phyloP scores from a whole-genome alignment of 2,888 invertebrate species.

The Limnephilus lunatus region DNA sequence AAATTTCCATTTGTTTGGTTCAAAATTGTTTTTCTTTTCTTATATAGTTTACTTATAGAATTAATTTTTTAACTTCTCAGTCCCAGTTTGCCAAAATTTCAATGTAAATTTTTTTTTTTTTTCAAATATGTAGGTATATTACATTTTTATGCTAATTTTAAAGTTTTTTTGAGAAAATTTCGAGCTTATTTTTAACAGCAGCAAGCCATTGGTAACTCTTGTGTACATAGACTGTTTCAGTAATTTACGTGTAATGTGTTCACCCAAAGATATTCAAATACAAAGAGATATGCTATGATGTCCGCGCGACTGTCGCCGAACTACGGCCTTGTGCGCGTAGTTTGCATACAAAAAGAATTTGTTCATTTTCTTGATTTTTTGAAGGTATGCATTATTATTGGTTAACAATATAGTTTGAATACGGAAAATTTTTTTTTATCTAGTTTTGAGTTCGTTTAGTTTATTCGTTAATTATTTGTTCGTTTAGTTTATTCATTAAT shows the following conservation, averaged over 20 bases:
- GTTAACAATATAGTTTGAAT: too few species aligned
- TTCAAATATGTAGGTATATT: background rate
- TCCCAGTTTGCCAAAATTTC: background rate
- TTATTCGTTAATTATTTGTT: too few species aligned
- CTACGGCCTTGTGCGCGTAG: too few species aligned
- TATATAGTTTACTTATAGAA: background rate
- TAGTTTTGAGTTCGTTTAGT: too few species aligned
- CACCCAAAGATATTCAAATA: too few species aligned
- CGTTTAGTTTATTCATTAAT: too few species aligned
- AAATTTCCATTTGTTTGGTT: background rate
- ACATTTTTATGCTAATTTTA: background rate
- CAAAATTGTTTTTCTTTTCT: background rate
- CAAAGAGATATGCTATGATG: too few species aligned
- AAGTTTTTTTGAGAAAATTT: background rate
- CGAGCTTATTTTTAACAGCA: background rate
- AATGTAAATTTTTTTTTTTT: background rate
- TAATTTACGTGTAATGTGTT: slow-evolving; percentile 17
- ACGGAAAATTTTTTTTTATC: too few species aligned
- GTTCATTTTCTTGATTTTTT: too few species aligned
- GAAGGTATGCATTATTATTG: too few species aligned
- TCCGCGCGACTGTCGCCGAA: too few species aligned
- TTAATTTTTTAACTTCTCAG: background rate
- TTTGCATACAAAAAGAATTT: too few species aligned
- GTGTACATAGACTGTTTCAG: background rate
- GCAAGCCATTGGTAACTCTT: background rate